A percentile compares a stretch with the other conserved stretches of the same genome.
phyloP scores from a whole-genome alignment of 1,140 invertebrate species.

The Drosophila rufa region DNA sequence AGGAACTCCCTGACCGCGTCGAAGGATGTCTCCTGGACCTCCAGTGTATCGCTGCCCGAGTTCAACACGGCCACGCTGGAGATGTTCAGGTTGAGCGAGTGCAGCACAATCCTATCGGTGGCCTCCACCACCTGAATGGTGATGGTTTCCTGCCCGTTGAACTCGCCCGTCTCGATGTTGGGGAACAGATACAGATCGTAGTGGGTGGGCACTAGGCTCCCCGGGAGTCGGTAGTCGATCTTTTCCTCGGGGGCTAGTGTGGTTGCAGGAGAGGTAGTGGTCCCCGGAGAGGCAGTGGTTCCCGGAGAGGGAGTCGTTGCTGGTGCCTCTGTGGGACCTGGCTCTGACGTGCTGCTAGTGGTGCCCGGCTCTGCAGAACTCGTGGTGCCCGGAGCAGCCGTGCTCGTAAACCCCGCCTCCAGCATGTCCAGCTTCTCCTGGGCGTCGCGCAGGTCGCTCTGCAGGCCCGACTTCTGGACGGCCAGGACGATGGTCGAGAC shows the following conservation, averaged over 20 bases:
- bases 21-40: slow-evolving; percentile 37
- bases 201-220: slow-evolving; percentile 88
- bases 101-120: slow-evolving; percentile 89
- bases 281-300: neutral
- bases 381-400: slow-evolving; percentile 23
- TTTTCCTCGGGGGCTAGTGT: slow-evolving; percentile 55
- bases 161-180: slow-evolving; percentile 89
- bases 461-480: slow-evolving; percentile 72
- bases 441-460: slow-evolving; percentile 63
- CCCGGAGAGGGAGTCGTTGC: slow-evolving; percentile 6
- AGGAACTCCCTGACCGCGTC: slow-evolving; percentile 69
- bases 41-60: slow-evolving; percentile 5
- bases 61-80: slow-evolving; percentile 26
- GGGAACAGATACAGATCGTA: slow-evolving; percentile 93
- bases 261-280: slow-evolving; percentile 16
- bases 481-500: slow-evolving; percentile 85
- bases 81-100: slow-evolving; percentile 87
- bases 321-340: slow-evolving; percentile 5
- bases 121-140: slow-evolving; percentile 86
- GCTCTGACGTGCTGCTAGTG: slow-evolving; percentile 11
- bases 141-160: slow-evolving; percentile 90
- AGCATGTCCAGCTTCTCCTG: slow-evolving; percentile 68
- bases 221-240: slow-evolving; percentile 88
- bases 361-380: slow-evolving; percentile 13
- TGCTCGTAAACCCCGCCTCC: slow-evolving; percentile 44